A percentile compares a stretch with the other conserved stretches of the same genome.
Evolutionary conservation across 2,113 vertebrate genomes (phyloP).

Genomic region (Panthera tigris): DNA sequence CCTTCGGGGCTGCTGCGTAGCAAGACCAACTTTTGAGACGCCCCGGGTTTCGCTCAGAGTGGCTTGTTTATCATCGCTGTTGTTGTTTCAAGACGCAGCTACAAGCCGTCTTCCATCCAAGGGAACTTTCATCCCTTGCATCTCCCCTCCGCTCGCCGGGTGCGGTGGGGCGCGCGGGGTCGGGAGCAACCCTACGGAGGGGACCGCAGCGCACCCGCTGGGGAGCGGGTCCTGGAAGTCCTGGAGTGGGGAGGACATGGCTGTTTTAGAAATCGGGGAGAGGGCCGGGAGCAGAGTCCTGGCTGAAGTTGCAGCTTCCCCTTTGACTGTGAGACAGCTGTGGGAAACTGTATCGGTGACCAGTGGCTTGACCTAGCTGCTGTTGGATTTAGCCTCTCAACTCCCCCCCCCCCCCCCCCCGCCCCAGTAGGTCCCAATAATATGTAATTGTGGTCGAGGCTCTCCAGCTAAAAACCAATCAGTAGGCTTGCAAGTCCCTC

Average conservation of each 20-base stretch:
- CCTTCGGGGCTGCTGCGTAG: slow-evolving; percentile 5
- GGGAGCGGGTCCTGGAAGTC: not conserved
- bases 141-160: not conserved
- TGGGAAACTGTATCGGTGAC: not conserved
- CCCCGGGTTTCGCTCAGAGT: not conserved
- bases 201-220: fast-evolving
- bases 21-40: slow-evolving; percentile 68
- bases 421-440: not conserved
- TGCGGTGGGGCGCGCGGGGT: not conserved
- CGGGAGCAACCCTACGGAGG: not conserved
- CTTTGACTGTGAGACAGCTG: not conserved
- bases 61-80: not conserved
- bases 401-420: no score
- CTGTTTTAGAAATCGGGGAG: not conserved
- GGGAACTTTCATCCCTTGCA: not conserved
- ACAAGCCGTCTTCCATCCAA: not conserved
- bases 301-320: not conserved
- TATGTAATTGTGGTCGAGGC: not conserved
- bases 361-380: not conserved
- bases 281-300: not conserved
- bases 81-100: not conserved
- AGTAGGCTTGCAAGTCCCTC: not conserved
- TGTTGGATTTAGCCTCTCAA: not conserved
- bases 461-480: not conserved
- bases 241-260: not conserved